Evolutionary conservation across 2,113 vertebrate species (phyloP).

Genomic region (Conger conger): DNA sequence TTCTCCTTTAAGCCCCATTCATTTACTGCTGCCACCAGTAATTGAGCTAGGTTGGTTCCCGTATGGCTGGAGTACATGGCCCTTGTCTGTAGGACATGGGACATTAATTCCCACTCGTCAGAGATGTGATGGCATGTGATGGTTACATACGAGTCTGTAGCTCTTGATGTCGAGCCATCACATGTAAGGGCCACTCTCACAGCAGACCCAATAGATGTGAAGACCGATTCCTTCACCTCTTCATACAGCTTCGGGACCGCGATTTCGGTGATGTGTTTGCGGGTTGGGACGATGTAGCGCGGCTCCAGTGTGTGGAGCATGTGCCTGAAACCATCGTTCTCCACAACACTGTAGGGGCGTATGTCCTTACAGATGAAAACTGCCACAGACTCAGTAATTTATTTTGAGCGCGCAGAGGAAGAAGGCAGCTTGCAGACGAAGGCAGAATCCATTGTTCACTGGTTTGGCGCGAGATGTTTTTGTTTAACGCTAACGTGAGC

Average conservation of each 20-base stretch:
- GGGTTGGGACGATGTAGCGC: constrained; percentile 14
- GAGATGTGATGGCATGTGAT: constrained; percentile 23
- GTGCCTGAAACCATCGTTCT: constrained; percentile 18
- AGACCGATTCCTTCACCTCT: background rate
- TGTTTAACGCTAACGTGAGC: background rate
- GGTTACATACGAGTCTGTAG: constrained; percentile 26
- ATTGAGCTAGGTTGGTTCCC: constrained; percentile 4
- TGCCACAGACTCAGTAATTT: background rate
- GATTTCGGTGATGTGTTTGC: constrained; percentile 21
- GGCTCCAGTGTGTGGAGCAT: constrained; percentile 28
- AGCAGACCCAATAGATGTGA: constrained; percentile 23
- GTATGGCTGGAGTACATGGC: constrained; percentile 30
- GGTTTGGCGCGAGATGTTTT: too few relatives aligned
- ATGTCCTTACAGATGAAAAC: constrained; percentile 1
- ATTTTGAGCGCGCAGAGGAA: background rate
- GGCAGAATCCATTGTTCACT: too few relatives aligned
- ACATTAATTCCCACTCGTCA: constrained; percentile 26
- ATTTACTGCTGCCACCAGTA: background rate
- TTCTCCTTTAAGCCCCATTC: too few relatives aligned
- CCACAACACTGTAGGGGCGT: background rate
- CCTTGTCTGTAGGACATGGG: constrained; percentile 30
- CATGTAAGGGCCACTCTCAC: constrained; percentile 28
- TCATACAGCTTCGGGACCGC: too few relatives aligned
- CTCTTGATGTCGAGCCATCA: constrained; percentile 26
- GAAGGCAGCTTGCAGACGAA: background rate